Percentiles rank a stretch among this genome's conserved stretches.
Evolutionary conservation across 2,113 vertebrate genomes (phyloP).

Genomic region (Pterocles gutturalis): DNA sequence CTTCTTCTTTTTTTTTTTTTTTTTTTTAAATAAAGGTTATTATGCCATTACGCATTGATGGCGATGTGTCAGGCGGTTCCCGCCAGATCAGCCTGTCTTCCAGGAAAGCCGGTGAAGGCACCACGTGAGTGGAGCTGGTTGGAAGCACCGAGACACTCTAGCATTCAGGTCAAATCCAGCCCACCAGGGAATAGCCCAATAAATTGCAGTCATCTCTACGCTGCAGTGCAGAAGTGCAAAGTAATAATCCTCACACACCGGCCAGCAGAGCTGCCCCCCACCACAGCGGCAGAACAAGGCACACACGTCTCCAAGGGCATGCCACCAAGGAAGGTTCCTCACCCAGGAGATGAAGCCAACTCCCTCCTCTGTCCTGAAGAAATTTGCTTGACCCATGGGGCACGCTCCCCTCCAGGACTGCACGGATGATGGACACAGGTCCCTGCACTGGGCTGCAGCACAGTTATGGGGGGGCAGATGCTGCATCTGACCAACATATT

Average conservation of each 20-base stretch:
- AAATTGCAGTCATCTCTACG: constrained; percentile 31
- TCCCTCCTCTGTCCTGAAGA: neutral
- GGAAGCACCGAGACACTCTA: neutral
- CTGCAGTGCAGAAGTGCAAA: constrained; percentile 11
- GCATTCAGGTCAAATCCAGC: constrained; percentile 38
- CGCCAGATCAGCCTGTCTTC: constrained; percentile 25
- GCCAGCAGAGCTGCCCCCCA: neutral
- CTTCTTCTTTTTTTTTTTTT: neutral
- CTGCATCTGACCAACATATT: accelerated
- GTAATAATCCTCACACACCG: neutral
- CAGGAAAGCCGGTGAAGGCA: constrained; percentile 14
- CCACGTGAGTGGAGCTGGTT: neutral
- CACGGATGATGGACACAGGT: accelerated
- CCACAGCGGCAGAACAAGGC: neutral
- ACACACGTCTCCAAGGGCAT: accelerated
- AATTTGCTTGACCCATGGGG: accelerated
- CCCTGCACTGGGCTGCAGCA: accelerated
- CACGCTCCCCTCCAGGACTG: neutral
- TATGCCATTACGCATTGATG: neutral
- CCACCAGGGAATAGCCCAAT: constrained; percentile 34
- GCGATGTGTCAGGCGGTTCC: constrained; percentile 1
- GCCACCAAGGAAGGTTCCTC: neutral
- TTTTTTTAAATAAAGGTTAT: neutral
- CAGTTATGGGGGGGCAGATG: neutral
- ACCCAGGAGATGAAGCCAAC: neutral